A percentile compares a stretch with the other conserved stretches of the same genome.
These are phyloP conservation scores for Hydrozoanthus gracilis DNA, from an alignment of 92 coral and sea anemone species.

Conservation along the genomic window DNA sequence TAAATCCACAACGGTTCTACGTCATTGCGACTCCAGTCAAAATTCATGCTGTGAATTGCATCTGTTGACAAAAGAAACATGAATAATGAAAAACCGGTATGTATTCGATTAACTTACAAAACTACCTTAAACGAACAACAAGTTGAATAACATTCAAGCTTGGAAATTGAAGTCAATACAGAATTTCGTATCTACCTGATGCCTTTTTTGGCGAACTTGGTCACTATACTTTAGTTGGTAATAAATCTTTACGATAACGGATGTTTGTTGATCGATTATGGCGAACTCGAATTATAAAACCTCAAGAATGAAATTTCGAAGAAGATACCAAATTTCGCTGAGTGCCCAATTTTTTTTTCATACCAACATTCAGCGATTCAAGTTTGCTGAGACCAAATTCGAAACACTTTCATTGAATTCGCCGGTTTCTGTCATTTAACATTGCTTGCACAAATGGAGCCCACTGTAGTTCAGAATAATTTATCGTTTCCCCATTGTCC, in stretches of 20 bases:
- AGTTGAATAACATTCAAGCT: background rate
- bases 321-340: too few relatives aligned
- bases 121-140: too few relatives aligned
- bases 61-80: conserved; percentile 48
- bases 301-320: too few relatives aligned
- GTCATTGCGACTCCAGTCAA: conserved; percentile 87
- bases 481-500: background rate
- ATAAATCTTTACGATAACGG: too few relatives aligned
- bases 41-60: conserved; percentile 72
- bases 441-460: background rate
- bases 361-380: too few relatives aligned
- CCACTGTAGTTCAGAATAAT: background rate
- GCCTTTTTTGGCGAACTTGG: too few relatives aligned
- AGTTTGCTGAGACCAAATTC: background rate
- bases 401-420: background rate
- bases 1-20: conserved; percentile 95
- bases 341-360: too few relatives aligned
- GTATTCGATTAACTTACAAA: too few relatives aligned
- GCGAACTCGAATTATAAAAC: too few relatives aligned
- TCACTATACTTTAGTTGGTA: too few relatives aligned
- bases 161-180: background rate
- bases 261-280: too few relatives aligned
- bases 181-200: too few relatives aligned
- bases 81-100: background rate
- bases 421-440: conserved; percentile 1